Conservation (phyloP, 2,797 vertebrate species). For the Sebastes iracundus region DNA sequence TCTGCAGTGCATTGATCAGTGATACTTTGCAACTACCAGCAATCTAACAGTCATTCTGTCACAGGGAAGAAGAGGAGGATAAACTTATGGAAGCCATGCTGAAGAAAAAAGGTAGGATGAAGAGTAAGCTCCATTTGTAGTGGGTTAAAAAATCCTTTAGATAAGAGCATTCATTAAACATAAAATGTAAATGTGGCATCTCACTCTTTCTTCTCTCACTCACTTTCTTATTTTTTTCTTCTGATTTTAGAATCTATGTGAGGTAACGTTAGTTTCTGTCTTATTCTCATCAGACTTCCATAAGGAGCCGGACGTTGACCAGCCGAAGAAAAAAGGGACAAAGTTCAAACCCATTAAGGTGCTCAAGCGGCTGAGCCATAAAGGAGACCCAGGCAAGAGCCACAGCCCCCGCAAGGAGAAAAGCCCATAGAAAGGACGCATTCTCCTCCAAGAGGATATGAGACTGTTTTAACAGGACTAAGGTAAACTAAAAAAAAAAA, state of each 20-base stretch:
- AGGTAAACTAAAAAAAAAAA: not conserved
- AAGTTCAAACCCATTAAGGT: constrained; percentile 98
- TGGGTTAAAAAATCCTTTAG: not conserved
- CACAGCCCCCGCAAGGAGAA: constrained; percentile 79
- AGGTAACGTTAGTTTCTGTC: not conserved
- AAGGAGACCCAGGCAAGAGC: constrained; percentile 86
- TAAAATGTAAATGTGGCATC: not conserved
- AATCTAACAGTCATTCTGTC: constrained; percentile 30
- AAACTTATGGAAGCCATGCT: constrained; percentile 95
- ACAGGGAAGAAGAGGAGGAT: constrained; percentile 97
- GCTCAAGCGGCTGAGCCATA: constrained; percentile 92
- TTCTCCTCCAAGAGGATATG: constrained; percentile 9
- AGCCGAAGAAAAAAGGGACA: constrained; percentile 89
- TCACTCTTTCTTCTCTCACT: not conserved
- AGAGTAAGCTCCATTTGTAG: not conserved
- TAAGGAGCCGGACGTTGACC: constrained; percentile 84
- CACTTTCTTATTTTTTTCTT: not conserved
- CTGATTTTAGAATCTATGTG: not conserved
- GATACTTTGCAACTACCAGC: not conserved
- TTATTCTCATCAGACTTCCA: constrained; percentile 86
- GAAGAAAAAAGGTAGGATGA: constrained; percentile 91
- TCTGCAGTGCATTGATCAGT: not conserved
- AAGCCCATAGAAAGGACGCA: not conserved
- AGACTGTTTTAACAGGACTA: constrained; percentile 28
- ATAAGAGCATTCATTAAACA: not conserved